Evolutionary conservation across 2,113 vertebrate genomes (phyloP), one percentile per base, ranked within the genome.

Genomic region (Motacilla alba): DNA sequence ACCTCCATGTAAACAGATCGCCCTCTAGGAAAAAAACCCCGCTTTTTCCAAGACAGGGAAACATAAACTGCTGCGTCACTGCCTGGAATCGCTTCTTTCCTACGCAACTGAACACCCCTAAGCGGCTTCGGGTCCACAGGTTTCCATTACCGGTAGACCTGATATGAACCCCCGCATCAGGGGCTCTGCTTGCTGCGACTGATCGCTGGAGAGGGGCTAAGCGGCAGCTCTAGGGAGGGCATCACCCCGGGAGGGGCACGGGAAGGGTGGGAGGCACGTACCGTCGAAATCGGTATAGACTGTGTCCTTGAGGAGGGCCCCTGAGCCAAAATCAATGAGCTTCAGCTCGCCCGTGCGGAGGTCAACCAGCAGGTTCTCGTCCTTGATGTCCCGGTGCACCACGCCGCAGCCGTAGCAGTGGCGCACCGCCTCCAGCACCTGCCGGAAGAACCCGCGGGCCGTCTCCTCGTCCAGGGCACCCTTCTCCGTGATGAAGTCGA

Each of bases 261-360:
- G n/a, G 44, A 20, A 15, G 9, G 13, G 69, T 8, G 43, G 31
- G 47, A 35, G 68, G 6, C 82, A 94, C 99, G 89, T 98, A 99
- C 99, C 99, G 24, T 99, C 99, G 46, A 99, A 99, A 94, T 99
- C 99, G 4, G 99, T 99, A 98, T 99, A 99, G 68, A 99, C 99
- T 0, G 99, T 99, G 98, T 99, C 99, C 98, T 99, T 99, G 96
- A 99, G 99, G 68, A 99, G 97, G 27, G 99, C 99, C 81, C 99
- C 99, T 2, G 99, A 99, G 79, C 99, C 99, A 87, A 99, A 99
- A 97, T 99, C 99, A 76, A 99, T 99, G 76, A 99, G 99, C 97
- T 99, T 99, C 73, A 99, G 98, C 93, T 99, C 98, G 52, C 99
- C 99, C 4, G 98, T 98, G 95, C 99, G 97, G 58, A 99, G 98